A percentile compares a stretch with the other conserved stretches of the same genome.
These are phyloP conservation scores for Pristiophorus japonicus DNA, from an alignment of 2,113 vertebrate species.

Conservation along the genomic window DNA sequence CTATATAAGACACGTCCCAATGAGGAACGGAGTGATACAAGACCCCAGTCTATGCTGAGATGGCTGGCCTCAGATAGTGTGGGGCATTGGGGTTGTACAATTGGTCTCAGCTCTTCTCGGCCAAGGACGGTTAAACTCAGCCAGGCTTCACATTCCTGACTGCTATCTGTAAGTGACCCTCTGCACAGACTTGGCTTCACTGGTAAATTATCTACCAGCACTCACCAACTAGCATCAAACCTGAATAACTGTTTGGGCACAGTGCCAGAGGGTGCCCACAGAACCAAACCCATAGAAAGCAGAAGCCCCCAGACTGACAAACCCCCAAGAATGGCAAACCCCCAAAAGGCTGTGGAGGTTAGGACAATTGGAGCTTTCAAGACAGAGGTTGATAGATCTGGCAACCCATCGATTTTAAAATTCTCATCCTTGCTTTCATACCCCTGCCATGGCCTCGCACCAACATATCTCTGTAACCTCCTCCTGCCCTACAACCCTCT, in stretches of 20 bases:
- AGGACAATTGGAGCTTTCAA: too few species aligned
- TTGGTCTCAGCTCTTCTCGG: too few species aligned
- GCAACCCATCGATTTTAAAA: too few species aligned
- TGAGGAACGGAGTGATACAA: background rate
- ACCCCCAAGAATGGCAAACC: too few species aligned
- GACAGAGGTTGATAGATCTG: too few species aligned
- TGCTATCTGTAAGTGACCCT: background rate
- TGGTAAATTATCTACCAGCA: background rate
- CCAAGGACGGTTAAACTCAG: too few species aligned
- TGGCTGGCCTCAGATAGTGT: background rate
- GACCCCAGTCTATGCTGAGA: background rate
- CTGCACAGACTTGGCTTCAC: background rate
- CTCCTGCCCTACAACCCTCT: too few species aligned
- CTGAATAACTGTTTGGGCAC: background rate
- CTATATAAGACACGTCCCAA: background rate
- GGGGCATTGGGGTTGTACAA: background rate
- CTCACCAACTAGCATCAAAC: background rate
- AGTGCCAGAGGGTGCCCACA: background rate
- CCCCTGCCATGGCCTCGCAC: too few species aligned
- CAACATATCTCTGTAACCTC: too few species aligned
- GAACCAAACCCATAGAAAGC: background rate
- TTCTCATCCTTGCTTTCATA: too few species aligned
- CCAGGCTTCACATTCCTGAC: background rate
- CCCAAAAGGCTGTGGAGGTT: too few species aligned
- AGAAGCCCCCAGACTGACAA: background rate